A percentile compares a stretch with the other conserved stretches of the same genome.
Conservation (phyloP, 1,140 invertebrate species). For the Cyclargus thomasi region DNA sequence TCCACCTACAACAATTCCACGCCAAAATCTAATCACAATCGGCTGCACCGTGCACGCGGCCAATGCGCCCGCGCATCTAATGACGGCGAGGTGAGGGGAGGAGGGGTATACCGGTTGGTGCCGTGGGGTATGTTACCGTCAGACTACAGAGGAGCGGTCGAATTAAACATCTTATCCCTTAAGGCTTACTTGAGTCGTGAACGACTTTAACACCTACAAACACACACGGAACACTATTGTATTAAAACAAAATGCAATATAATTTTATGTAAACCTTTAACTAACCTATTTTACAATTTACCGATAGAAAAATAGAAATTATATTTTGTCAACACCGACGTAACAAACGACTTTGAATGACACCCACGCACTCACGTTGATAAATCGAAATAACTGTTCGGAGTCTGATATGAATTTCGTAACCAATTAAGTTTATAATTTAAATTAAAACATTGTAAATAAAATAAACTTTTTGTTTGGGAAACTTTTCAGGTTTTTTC, state of each 20-base stretch:
- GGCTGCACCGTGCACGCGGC: constrained; percentile 42
- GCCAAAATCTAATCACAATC: constrained; percentile 48
- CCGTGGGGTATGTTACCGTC: constrained; percentile 42
- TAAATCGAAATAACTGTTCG: neutral
- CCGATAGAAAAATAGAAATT: neutral
- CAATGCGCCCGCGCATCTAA: constrained; percentile 71
- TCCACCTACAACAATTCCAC: constrained; percentile 19
- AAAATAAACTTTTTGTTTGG: neutral
- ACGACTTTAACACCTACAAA: too few relatives aligned
- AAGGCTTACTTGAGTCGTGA: too few relatives aligned
- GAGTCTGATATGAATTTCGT: neutral
- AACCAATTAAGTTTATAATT: neutral
- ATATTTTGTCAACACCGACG: neutral
- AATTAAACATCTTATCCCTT: too few relatives aligned
- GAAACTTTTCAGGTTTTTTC: neutral
- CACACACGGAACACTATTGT: too few relatives aligned
- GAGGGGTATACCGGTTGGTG: constrained; percentile 43
- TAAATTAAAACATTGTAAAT: too few relatives aligned
- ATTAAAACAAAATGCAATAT: too few relatives aligned
- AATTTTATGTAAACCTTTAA: neutral
- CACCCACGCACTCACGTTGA: constrained; percentile 25
- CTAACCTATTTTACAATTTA: neutral
- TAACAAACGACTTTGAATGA: neutral
- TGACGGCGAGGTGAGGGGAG: constrained; percentile 36
- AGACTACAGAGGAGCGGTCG: too few relatives aligned